These are phyloP conservation scores for Diarsia rubi DNA, from an alignment of 2,888 invertebrate genomes.

Conservation along the genomic window DNA sequence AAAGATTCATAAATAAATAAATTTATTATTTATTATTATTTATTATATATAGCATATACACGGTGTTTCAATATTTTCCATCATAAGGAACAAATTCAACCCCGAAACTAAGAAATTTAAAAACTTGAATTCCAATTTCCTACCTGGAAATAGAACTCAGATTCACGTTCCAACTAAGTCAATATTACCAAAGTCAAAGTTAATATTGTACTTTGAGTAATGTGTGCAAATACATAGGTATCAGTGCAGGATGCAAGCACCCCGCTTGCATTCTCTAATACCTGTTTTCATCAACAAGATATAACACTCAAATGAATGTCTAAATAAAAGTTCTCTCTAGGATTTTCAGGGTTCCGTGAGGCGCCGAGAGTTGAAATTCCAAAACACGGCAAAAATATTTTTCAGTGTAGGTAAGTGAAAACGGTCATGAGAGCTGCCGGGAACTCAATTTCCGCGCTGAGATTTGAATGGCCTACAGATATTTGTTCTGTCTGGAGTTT, in stretches of 20 bases:
- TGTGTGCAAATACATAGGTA: no score
- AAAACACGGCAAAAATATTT: background rate
- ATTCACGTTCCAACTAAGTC: background rate
- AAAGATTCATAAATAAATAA: no score
- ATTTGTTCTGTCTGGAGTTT: conserved; percentile 1
- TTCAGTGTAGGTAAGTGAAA: background rate
- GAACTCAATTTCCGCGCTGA: conserved; percentile 34
- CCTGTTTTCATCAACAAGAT: background rate
- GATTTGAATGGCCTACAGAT: conserved; percentile 23
- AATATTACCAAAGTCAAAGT: conserved; percentile 10
- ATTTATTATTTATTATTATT: no score
- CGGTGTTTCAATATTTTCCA: background rate
- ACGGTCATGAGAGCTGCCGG: background rate
- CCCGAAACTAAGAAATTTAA: background rate
- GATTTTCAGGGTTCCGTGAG: background rate
- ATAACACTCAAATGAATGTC: background rate
- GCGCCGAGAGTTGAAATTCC: background rate
- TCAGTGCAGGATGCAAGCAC: no score
- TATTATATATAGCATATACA: no score
- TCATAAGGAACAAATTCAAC: background rate
- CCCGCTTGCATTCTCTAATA: background rate
- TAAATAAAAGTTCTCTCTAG: background rate
- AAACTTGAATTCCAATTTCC: background rate
- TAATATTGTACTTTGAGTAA: background rate
- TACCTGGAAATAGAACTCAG: background rate